Base-by-base conservation (phyloP, 1,140 invertebrate species). In the Scylla paramamosain region DNA sequence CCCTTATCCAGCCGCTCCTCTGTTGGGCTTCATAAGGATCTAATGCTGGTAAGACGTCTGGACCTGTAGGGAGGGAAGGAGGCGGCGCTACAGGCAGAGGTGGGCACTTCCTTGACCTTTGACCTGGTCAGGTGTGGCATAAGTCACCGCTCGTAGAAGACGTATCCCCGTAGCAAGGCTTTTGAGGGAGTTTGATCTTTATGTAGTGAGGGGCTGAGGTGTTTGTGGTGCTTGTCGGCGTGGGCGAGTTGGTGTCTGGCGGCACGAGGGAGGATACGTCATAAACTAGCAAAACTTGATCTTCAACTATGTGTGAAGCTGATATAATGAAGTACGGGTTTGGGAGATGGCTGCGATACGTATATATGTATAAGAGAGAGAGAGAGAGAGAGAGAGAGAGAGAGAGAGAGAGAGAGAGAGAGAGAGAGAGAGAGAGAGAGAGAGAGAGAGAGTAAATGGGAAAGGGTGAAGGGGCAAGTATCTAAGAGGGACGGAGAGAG, bases 51-150 rank as follows among this genome's bases (percentile, higher is more conserved):
- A n/a, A 77, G 67, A n/a, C 67, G 67, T 77, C 20, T 77, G 67
- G 67, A 77, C 67, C 67, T 77, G 67, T n/a, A 48, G 8, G 39
- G 52, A 32, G 8, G n/a, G 28, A 14, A 39, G 20, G n/a, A 48
- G 29, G 39, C 92, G 14, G 46, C 84, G 29, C 92, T 93, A 88
- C 92, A 25, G 92, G 92, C 7, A 46, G 88, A 94, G 67, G 67
- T 94, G 93, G 93, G 93, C 93, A 94, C 52, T 94, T 67, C n/a
- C 88, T 94, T 91, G 88, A 94, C 93, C 93, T 94, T 94, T 91
- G 88, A 94, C 88, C 93, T 94, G 93, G 93, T 94, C 93, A 94
- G 93, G 93, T 94, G 93, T 91, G 93, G 93, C 93, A 94, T 94
- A 94, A 83, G 93, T 77, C 93, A 94, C 93, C 88, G 48, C 29